These are phyloP conservation scores for Ataeniobius toweri DNA, from an alignment of 2,797 vertebrate species.

Conservation along the genomic window DNA sequence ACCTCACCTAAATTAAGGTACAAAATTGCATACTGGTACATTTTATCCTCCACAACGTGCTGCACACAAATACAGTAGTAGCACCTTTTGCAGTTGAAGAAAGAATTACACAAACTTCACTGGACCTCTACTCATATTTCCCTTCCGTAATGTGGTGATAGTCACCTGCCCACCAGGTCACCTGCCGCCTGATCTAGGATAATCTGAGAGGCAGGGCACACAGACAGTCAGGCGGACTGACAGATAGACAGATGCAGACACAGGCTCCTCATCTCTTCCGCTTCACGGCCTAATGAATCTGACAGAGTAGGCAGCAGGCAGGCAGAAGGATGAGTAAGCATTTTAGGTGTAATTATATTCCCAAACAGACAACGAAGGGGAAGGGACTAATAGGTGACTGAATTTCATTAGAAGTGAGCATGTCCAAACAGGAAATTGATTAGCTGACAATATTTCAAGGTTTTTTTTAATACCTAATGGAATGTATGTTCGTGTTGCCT, in stretches of 20 bases:
- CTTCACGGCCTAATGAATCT: constrained; percentile 73
- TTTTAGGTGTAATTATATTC: constrained; percentile 74
- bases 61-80: neutral
- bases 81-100: neutral
- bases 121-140: constrained; percentile 56
- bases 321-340: constrained; percentile 76
- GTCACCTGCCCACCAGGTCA: constrained; percentile 74
- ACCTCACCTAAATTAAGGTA: constrained; percentile 2
- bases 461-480: constrained; percentile 71
- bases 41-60: neutral
- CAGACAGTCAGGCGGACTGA: constrained; percentile 62
- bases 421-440: constrained; percentile 77
- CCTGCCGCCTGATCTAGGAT: constrained; percentile 70
- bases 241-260: constrained; percentile 67
- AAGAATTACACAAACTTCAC: constrained; percentile 23
- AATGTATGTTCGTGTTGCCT: constrained; percentile 69
- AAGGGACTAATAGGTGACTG: constrained; percentile 68
- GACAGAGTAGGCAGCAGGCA: constrained; percentile 77
- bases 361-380: constrained; percentile 64
- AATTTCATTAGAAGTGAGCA: constrained; percentile 71
- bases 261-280: constrained; percentile 71
- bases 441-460: constrained; percentile 65
- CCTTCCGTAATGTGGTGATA: constrained; percentile 61
- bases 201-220: constrained; percentile 60
- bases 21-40: neutral